Evolutionary conservation across 2,797 vertebrate genomes (phyloP).

Genomic region (Hemitrygon akajei): DNA sequence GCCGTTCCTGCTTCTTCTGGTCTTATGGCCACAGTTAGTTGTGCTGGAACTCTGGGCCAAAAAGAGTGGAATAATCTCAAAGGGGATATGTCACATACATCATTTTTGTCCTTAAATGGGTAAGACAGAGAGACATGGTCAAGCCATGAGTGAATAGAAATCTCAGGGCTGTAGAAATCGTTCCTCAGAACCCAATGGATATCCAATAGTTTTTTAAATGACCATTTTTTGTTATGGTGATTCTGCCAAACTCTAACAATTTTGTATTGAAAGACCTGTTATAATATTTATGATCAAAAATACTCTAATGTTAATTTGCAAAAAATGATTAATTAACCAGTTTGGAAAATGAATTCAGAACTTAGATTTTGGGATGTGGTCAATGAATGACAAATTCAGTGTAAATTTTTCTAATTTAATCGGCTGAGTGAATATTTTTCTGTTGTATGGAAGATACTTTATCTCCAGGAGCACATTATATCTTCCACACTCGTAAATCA

Average conservation of each 20-base stretch:
- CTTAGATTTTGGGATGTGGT: not conserved
- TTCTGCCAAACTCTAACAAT: not conserved
- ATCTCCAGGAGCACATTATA: not conserved
- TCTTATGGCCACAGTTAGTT: not conserved
- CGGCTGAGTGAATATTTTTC: not conserved
- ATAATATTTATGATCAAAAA: not conserved
- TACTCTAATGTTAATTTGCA: not conserved
- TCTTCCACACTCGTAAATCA: not conserved
- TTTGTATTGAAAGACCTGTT: not conserved
- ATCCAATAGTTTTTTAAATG: not conserved
- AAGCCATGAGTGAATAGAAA: not conserved
- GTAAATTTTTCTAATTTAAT: not conserved
- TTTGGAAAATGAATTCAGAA: not conserved
- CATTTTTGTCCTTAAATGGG: not conserved
- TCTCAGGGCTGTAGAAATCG: too few relatives aligned
- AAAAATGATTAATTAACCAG: not conserved
- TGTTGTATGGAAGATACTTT: not conserved
- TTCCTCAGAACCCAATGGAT: not conserved
- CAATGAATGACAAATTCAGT: not conserved
- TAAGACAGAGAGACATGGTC: not conserved
- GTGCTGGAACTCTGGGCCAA: not conserved
- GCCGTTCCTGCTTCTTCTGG: too few relatives aligned
- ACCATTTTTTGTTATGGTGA: not conserved
- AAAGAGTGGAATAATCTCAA: not conserved
- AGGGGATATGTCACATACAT: not conserved